Percentiles rank a stretch among this genome's conserved stretches.
Conservation (phyloP, 1,140 invertebrate species). For the Drosophila mayri region DNA sequence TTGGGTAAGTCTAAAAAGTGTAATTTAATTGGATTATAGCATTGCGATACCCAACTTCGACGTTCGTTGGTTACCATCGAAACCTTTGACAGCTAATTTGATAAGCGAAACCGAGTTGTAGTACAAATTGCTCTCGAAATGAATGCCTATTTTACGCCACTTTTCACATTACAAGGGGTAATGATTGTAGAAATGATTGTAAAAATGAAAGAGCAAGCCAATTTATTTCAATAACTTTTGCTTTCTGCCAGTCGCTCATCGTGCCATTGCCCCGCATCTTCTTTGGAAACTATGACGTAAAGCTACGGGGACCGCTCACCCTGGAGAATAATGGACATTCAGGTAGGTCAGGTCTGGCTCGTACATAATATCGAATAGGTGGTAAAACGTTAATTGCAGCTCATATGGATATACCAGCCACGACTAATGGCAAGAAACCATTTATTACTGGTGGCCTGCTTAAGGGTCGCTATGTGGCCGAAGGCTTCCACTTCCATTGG, state of each 20-base stretch:
- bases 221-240: constrained; percentile 71
- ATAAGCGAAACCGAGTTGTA: constrained; percentile 35
- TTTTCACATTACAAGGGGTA: constrained; percentile 41
- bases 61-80: background rate
- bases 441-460: constrained; percentile 88
- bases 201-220: constrained; percentile 16
- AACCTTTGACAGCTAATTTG: constrained; percentile 51
- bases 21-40: constrained; percentile 9
- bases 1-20: constrained; percentile 5
- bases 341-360: constrained; percentile 83
- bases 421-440: constrained; percentile 86
- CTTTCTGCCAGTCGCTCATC: constrained; percentile 85
- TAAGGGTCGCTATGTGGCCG: constrained; percentile 87
- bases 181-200: constrained; percentile 9
- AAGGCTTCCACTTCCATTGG: constrained; percentile 90
- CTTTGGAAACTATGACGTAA: constrained; percentile 88
- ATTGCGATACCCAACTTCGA: constrained; percentile 3
- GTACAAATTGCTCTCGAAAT: constrained; percentile 49
- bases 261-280: constrained; percentile 88
- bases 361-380: background rate
- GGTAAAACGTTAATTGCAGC: constrained; percentile 17
- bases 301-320: constrained; percentile 86
- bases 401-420: constrained; percentile 85
- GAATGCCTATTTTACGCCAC: constrained; percentile 35
- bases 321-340: constrained; percentile 89